phyloP scores from a whole-genome alignment of 30 jellyfish, hydroid and myxozoan genomes.

The Rhopilema esculentum region DNA sequence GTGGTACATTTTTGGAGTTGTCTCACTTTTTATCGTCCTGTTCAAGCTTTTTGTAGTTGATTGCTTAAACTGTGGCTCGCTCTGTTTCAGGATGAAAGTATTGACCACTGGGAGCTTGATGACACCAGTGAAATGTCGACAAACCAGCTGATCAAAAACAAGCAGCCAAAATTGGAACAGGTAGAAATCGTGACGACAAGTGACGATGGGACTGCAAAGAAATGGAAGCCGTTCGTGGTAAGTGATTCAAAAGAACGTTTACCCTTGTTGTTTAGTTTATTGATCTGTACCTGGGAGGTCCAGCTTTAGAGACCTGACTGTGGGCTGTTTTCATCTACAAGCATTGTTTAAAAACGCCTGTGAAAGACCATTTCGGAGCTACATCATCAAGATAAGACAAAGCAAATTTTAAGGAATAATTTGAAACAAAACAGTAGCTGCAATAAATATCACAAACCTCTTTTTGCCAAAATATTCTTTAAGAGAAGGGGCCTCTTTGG shows the following conservation, averaged over 20 bases:
- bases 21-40: background rate
- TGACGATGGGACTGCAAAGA: constrained; percentile 84
- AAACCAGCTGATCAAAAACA: constrained; percentile 28
- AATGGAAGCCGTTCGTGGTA: constrained; percentile 84
- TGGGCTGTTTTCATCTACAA: too few relatives aligned
- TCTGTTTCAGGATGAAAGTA: constrained; percentile 7
- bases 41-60: background rate
- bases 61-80: background rate
- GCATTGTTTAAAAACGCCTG: too few relatives aligned
- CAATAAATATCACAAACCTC: too few relatives aligned
- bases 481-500: too few relatives aligned
- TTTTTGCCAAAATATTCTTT: too few relatives aligned
- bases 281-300: too few relatives aligned
- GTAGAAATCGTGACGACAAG: constrained; percentile 73
- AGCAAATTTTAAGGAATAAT: too few relatives aligned
- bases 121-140: constrained; percentile 33
- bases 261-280: background rate
- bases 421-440: too few relatives aligned
- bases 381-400: too few relatives aligned
- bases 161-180: constrained; percentile 55
- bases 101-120: constrained; percentile 53
- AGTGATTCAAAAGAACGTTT: background rate
- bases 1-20: background rate
- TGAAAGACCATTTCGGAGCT: too few relatives aligned
- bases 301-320: too few relatives aligned